phyloP scores from a whole-genome alignment of 2,113 vertebrate genomes.

The Callionymus lyra region DNA sequence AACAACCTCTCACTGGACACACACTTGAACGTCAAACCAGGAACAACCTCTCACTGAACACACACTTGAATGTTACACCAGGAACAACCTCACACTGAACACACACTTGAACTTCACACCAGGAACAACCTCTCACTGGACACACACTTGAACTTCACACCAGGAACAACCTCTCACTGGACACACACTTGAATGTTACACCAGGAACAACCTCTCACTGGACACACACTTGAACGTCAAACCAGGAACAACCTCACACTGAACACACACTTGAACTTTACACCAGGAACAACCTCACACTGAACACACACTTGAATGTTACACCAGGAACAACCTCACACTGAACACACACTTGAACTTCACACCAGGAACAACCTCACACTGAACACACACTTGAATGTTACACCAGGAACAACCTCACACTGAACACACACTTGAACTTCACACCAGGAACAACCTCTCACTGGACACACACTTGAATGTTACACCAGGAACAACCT shows the following conservation, averaged over 20 bases:
- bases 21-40: too few relatives aligned
- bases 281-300: slow-evolving; percentile 80
- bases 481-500: background rate
- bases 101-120: too few relatives aligned
- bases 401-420: background rate
- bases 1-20: background rate
- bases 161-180: background rate
- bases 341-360: background rate
- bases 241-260: background rate
- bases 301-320: slow-evolving; percentile 29
- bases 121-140: slow-evolving; percentile 78
- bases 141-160: background rate
- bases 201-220: slow-evolving; percentile 81
- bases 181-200: background rate
- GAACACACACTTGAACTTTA: background rate
- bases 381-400: slow-evolving; percentile 45
- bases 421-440: background rate
- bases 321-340: background rate
- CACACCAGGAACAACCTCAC: slow-evolving; percentile 80
- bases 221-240: background rate
- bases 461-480: slow-evolving; percentile 59
- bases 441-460: slow-evolving; percentile 76
- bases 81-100: background rate
- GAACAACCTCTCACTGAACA: slow-evolving; percentile 75
- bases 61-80: background rate